These are phyloP conservation scores for Gambusia yucatana DNA, from an alignment of 2,797 vertebrate species.

Conservation along the genomic window DNA sequence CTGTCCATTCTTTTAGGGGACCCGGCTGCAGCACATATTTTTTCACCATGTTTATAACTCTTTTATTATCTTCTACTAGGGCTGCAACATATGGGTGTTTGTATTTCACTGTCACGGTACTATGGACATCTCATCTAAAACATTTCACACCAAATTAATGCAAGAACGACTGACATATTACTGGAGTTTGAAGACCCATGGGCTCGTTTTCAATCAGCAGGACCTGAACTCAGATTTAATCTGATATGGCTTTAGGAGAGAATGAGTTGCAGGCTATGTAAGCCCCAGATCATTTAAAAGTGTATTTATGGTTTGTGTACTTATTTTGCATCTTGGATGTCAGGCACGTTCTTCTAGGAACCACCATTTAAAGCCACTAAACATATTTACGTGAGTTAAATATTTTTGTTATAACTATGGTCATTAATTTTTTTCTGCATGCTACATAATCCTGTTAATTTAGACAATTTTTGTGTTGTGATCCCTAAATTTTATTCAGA, in stretches of 20 bases:
- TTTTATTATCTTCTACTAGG: not conserved
- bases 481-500: not conserved
- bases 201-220: not conserved
- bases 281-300: not conserved
- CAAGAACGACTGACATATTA: not conserved
- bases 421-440: not conserved
- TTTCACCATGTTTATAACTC: not conserved
- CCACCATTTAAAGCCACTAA: not conserved
- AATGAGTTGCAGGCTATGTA: not conserved
- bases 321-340: not conserved
- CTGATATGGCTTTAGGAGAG: not conserved
- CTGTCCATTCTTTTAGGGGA: not conserved
- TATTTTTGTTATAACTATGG: not conserved
- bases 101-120: not conserved
- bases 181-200: not conserved
- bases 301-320: not conserved
- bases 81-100: not conserved
- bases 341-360: not conserved
- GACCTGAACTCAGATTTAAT: not conserved
- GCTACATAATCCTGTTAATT: not conserved
- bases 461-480: not conserved
- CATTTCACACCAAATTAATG: not conserved
- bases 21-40: not conserved
- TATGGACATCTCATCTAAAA: not conserved
- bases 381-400: not conserved